These are phyloP conservation scores for Peribatodes rhomboidaria DNA, from an alignment of 2,888 invertebrate species.

Conservation along the genomic window DNA sequence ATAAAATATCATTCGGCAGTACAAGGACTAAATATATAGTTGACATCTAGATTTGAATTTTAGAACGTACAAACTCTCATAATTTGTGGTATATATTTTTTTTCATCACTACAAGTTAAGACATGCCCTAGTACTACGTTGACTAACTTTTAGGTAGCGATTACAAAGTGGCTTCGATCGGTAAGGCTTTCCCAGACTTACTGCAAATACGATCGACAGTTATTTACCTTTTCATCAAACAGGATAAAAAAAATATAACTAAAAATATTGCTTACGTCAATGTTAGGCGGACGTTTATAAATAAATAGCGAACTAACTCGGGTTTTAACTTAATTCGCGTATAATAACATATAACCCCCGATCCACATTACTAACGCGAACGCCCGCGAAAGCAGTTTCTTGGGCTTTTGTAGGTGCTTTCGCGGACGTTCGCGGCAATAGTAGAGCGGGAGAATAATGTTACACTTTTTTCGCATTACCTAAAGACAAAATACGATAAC, in stretches of 20 bases:
- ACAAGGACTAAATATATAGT: no score
- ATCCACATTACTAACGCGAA: no score
- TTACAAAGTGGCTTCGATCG: not conserved
- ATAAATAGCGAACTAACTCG: conserved; percentile 27
- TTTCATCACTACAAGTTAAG: no score
- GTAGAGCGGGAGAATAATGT: no score
- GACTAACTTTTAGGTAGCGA: not conserved
- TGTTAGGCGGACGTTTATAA: conserved; percentile 67
- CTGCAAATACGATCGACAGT: conserved; percentile 10
- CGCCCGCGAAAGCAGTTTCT: no score
- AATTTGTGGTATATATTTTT: no score
- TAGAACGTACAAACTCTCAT: no score
- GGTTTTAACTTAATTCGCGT: not conserved
- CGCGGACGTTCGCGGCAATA: no score
- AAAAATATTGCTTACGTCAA: conserved; percentile 69
- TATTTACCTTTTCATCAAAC: conserved; percentile 7
- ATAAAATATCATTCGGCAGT: no score
- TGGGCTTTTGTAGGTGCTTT: no score
- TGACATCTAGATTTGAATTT: no score
- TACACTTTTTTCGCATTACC: not conserved
- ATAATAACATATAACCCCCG: no score
- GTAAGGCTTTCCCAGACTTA: not conserved
- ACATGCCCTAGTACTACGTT: not conserved
- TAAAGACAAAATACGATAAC: not conserved
- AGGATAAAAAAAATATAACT: conserved; percentile 46